Percentiles rank a stretch among this genome's conserved stretches.
Evolutionary conservation across 2,113 vertebrate species (phyloP).

Genomic region (Microtus ochrogaster): DNA sequence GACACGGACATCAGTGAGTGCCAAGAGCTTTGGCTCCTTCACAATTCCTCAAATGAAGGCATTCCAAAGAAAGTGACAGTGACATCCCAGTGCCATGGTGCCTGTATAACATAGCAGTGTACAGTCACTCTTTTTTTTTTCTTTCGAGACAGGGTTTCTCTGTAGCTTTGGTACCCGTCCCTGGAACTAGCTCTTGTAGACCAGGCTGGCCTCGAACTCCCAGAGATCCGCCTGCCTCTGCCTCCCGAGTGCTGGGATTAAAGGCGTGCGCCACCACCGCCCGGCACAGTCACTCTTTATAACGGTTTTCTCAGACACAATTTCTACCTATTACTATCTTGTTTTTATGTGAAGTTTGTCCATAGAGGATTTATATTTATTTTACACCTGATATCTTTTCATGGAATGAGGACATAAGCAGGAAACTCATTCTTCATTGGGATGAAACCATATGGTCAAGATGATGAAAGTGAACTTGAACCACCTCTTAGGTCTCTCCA

Average conservation of each 20-base stretch:
- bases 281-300: background rate
- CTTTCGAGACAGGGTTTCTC: too few species aligned
- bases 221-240: too few species aligned
- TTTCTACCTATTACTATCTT: conserved; percentile 11
- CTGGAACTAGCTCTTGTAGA: too few species aligned
- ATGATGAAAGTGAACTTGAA: background rate
- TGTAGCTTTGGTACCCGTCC: too few species aligned
- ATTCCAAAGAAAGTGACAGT: background rate
- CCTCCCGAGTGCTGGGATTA: too few species aligned
- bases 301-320: background rate
- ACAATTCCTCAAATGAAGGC: background rate
- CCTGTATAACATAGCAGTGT: background rate
- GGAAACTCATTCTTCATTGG: background rate
- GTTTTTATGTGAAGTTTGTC: background rate
- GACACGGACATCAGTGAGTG: background rate
- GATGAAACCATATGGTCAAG: background rate
- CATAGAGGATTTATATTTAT: background rate
- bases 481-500: background rate
- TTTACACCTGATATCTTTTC: background rate
- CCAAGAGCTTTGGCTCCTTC: background rate
- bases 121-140: background rate
- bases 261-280: too few species aligned
- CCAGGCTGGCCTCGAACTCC: too few species aligned
- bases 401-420: conserved; percentile 14
- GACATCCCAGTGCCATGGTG: background rate